Evolutionary conservation across 2,113 vertebrate genomes (phyloP), one percentile per base, ranked within the genome.

Genomic region (Halichoerus grypus): DNA sequence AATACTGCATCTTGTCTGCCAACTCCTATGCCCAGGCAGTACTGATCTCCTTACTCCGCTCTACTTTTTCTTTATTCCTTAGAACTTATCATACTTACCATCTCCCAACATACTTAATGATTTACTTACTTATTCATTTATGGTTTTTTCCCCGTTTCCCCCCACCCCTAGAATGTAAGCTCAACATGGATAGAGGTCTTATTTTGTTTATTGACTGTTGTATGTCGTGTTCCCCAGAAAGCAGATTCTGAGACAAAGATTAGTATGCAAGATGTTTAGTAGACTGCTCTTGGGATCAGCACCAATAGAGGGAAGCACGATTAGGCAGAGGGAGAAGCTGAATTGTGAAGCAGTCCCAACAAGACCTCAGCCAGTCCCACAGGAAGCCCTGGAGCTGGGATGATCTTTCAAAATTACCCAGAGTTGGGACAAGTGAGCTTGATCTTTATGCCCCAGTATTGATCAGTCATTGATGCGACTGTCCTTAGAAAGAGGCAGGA

Each of bases 191-290:
- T 36, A 91, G 49, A 93, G 33, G 51, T 84, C 28, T 94, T 83
- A 49, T 79, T 88, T 79, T 93, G 49, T 93, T 67, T 79, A 69
- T 33, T 82, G 77, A 81, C 59, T 76, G 7, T 59, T 61, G 77
- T 51, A 87, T 42, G 46, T 93, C 31, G 36, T 63, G 19, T 77
- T 96, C 26, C 28, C 69, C 39, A 87, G 49, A 63, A 93, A 95
- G 39, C n/a, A 80, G 63, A 89, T 89, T 96, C 83, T 65, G 36
- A 85, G 69, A 88, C 57, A 94, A 88, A 90, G 36, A 65, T 42
- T 85, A 95, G 74, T n/a, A 39, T 76, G 42, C 63, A 61, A 7
- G 74, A 57, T 77, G 9, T 59, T 55, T 83, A 59, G 89, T 63
- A 87, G 53, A 94, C 39, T 55, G 28, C 26, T 95, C 57, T 69